A percentile compares a stretch with the other conserved stretches of the same genome.
Conservation (phyloP, 2,888 invertebrate genomes). For the Archaeoteleia sp. region DNA sequence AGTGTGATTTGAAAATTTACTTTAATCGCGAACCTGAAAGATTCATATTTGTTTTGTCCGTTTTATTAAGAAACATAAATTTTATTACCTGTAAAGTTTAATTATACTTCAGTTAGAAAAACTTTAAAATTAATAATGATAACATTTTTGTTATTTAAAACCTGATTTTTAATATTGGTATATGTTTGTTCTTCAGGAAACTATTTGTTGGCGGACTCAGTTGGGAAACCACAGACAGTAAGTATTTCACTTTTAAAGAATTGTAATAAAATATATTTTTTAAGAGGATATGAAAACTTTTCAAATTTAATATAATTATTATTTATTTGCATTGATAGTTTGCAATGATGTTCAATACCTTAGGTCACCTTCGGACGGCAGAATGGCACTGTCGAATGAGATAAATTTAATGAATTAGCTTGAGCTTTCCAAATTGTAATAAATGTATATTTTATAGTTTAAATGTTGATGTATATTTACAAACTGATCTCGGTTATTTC, state of each 20-base stretch:
- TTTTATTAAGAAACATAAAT: not conserved
- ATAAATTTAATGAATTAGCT: too few relatives aligned
- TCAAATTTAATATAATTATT: too few relatives aligned
- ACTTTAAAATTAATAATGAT: not conserved
- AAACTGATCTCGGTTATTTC: too few relatives aligned
- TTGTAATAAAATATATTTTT: constrained; percentile 31
- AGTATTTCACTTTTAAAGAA: constrained; percentile 77
- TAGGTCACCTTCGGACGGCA: constrained; percentile 74
- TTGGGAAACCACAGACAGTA: constrained; percentile 99
- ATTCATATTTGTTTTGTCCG: not conserved
- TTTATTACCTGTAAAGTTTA: constrained; percentile 2
- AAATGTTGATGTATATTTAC: too few relatives aligned
- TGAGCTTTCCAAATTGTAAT: too few relatives aligned
- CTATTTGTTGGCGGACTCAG: constrained; percentile 98
- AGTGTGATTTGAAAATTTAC: constrained; percentile 66
- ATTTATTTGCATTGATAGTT: too few relatives aligned
- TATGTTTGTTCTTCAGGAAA: constrained; percentile 82
- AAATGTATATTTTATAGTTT: too few relatives aligned
- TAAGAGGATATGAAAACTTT: too few relatives aligned
- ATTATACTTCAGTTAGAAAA: constrained; percentile 47
- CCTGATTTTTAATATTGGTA: constrained; percentile 3
- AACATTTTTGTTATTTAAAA: not conserved
- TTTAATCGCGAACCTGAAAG: too few relatives aligned
- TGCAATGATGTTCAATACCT: constrained; percentile 56
- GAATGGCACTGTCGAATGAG: constrained; percentile 70